Base-by-base conservation (phyloP, 2,888 invertebrate genomes). In the Volucella bombylans region DNA sequence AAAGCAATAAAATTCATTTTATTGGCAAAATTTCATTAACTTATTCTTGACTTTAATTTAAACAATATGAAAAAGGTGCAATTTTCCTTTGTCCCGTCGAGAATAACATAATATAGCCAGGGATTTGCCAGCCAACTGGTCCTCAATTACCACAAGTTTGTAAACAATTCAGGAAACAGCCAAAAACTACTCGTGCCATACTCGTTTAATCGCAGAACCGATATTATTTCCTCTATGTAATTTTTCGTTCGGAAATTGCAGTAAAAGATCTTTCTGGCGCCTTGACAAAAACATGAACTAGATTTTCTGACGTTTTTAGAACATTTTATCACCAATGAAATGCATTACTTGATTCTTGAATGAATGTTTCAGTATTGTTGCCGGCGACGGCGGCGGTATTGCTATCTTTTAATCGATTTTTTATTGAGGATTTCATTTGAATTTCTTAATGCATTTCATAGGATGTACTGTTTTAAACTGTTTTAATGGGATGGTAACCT, bases 261-360 rank as follows among this genome's bases (percentile, higher is more conserved):
- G 57, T 55, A 54, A 71, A 71, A 18, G 65, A 41, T 50, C 9
- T 18, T 68, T 47, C 76, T 83, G 83, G 83, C 83, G 57, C 47
- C 59, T 64, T 83, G 83, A 80, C 83, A 83, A 80, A 61, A 54
- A 38, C 18, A 54, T 83, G 79, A 80, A 80, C 83, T 83, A 83
- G 50, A 80, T 83, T 80, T 74, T 74, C 57, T 52, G 54, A 31
- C 52, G 67, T 65, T 74, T 65, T 71, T 50, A 67, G 43, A 73
- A 57, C 4, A 67, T 64, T 73, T 68, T 69, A 54, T 64, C 50
- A 64, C 52, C 52, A 18, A 62, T 74, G 49, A 61, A 64, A 69
- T 83, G 69, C 83, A 83, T 55, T 83, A 68, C 64, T 78, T 14
- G 8, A 43, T 41, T 79, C 73, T 72, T 14, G 41, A 76, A 57